Conservation (phyloP, 2,888 invertebrate genomes). For the Archips xylosteana region DNA sequence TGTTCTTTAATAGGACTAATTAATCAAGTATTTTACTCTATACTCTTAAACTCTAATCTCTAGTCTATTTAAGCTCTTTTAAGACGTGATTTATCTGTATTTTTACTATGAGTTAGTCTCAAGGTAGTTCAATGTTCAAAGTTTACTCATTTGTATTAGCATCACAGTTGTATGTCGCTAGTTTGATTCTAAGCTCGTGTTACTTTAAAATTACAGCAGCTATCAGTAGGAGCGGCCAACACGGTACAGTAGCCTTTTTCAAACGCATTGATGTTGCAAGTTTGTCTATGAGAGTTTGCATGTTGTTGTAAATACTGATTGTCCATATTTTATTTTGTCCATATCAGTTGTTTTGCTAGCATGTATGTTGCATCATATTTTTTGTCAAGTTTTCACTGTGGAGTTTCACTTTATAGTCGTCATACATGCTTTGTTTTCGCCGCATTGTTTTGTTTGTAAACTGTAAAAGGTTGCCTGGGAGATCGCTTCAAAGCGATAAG, state of each 20-base stretch:
- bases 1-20: too few species aligned
- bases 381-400: not conserved
- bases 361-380: not conserved
- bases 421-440: not conserved
- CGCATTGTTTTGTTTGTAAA: not conserved
- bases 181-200: constrained; percentile 30
- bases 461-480: too few species aligned
- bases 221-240: constrained; percentile 31
- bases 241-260: constrained; percentile 32
- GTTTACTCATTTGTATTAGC: not conserved
- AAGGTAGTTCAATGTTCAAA: not conserved
- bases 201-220: constrained; percentile 35
- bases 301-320: constrained; percentile 19
- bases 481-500: too few species aligned
- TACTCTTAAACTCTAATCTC: too few species aligned
- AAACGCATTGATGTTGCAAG: constrained; percentile 13
- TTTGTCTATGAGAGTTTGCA: not conserved
- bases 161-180: not conserved
- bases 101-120: too few species aligned
- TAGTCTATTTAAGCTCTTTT: too few species aligned
- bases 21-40: too few species aligned
- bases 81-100: too few species aligned
- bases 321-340: constrained; percentile 35
- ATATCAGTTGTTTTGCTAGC: not conserved
- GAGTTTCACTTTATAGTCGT: not conserved